These are phyloP conservation scores for Crenuchus spilurus DNA, from an alignment of 2,797 vertebrate species.

Conservation along the genomic window DNA sequence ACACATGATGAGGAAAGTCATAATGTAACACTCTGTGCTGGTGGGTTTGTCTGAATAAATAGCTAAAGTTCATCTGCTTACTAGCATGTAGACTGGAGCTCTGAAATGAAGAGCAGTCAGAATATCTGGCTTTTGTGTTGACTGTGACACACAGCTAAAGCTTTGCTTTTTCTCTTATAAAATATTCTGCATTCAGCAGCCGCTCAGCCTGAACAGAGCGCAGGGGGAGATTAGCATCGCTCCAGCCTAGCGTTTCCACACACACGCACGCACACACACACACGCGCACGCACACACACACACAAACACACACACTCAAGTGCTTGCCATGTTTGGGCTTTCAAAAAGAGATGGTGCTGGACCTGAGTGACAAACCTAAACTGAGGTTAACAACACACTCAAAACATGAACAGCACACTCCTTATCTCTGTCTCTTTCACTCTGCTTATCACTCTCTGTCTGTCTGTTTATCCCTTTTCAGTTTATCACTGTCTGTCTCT, in stretches of 20 bases:
- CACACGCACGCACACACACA: slow-evolving; percentile 10
- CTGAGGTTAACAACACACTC: neutral
- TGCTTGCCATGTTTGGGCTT: neutral
- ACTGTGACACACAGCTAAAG: neutral
- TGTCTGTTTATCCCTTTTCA: neutral
- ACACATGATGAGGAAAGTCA: too few relatives aligned
- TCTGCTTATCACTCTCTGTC: neutral
- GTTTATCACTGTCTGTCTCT: too few relatives aligned
- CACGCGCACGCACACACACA: slow-evolving; percentile 10
- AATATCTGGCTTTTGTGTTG: neutral
- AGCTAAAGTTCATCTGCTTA: neutral
- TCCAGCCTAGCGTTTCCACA: neutral
- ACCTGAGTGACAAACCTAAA: neutral
- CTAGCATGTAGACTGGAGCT: neutral
- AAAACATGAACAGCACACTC: neutral
- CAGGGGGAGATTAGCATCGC: slow-evolving; percentile 19
- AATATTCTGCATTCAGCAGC: slow-evolving; percentile 10
- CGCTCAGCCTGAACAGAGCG: slow-evolving; percentile 4
- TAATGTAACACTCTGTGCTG: neutral
- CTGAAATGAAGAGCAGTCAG: neutral
- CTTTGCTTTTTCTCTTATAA: too few relatives aligned
- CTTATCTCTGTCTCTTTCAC: neutral
- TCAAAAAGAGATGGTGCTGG: neutral
- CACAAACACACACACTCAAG: neutral
- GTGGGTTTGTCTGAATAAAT: neutral